Evolutionary conservation across 2,797 vertebrate genomes (phyloP), one percentile per base, ranked within the genome.

Genomic region (Clarias laeviceps): DNA sequence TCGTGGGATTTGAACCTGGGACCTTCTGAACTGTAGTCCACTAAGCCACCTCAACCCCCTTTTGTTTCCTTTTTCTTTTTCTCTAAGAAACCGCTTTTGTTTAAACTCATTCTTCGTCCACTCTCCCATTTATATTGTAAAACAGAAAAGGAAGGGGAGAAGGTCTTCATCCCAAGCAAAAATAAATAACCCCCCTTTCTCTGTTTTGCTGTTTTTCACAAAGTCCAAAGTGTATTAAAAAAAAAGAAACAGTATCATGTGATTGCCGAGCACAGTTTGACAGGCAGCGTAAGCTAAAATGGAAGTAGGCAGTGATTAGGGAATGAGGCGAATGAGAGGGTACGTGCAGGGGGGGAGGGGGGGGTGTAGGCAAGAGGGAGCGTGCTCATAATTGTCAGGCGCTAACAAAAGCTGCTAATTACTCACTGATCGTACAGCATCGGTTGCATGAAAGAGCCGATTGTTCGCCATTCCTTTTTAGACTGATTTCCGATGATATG

Each of bases 391-490:
- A 87, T 86, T 40, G 40, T 81, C 83, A 77, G 82, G 32, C 11
- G 20, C 88, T 87, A 87, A 90, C 88, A 89, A 90, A 88, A 87
- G 87, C 78, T n/a, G 45, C 87, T 91, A 91, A 91, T 90, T 89
- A 90, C 76, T 40, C 37, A 69, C 84, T 61, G 54, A 88, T 82
- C 50, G 82, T 82, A 86, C 54, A 4, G 82, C 82, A 62, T 83
- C n/a, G 79, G 68, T 77, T 80, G 87, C 65, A 66, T 87, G 84
- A 86, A 87, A 76, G 76, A 88, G 86, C 61, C 57, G 65, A 88
- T 88, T 88, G 84, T 87, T 88, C 76, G 18, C 37, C 27, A 18
- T 86, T 37, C 29, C 40, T 61, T 74, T 87, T 87, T 82, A 84
- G 79, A 40, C 74, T 27, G 82, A 77, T 85, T 82, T 87, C 45